phyloP scores from a whole-genome alignment of 2,113 vertebrate species.

The Chunga burmeisteri region DNA sequence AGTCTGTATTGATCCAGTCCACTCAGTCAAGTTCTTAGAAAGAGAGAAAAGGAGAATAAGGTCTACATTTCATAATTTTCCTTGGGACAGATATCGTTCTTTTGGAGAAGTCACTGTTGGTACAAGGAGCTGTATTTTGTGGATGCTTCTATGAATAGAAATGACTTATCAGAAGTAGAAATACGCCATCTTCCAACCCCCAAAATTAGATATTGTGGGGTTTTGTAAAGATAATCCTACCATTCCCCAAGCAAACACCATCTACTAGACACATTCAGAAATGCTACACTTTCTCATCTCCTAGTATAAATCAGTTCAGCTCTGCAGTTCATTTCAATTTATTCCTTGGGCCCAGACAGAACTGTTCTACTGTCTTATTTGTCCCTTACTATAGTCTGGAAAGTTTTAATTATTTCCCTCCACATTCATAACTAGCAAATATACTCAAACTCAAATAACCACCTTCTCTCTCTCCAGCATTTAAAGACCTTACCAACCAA shows the following conservation, averaged over 20 bases:
- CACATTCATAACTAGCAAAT: not conserved
- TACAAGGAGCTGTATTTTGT: not conserved
- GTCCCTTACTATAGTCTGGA: not conserved
- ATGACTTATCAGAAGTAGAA: not conserved
- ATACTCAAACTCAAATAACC: not conserved
- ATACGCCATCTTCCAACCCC: not conserved
- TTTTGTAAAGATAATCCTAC: not conserved
- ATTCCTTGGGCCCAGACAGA: not conserved
- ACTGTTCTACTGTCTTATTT: not conserved
- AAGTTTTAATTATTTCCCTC: not conserved
- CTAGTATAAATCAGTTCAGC: not conserved
- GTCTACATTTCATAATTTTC: not conserved
- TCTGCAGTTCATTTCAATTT: not conserved
- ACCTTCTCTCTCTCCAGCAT: not conserved
- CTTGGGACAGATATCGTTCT: not conserved
- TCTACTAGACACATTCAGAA: not conserved
- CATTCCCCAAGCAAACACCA: not conserved
- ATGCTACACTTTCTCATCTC: not conserved
- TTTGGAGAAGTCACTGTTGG: not conserved
- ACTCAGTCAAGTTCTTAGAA: not conserved
- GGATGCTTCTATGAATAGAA: not conserved
- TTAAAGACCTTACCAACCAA: not conserved
- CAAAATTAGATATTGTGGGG: not conserved
- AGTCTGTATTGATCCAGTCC: not conserved
- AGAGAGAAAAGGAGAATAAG: not conserved